These are phyloP conservation scores for Characodon lateralis DNA, from an alignment of 2,797 vertebrate species.

Conservation along the genomic window DNA sequence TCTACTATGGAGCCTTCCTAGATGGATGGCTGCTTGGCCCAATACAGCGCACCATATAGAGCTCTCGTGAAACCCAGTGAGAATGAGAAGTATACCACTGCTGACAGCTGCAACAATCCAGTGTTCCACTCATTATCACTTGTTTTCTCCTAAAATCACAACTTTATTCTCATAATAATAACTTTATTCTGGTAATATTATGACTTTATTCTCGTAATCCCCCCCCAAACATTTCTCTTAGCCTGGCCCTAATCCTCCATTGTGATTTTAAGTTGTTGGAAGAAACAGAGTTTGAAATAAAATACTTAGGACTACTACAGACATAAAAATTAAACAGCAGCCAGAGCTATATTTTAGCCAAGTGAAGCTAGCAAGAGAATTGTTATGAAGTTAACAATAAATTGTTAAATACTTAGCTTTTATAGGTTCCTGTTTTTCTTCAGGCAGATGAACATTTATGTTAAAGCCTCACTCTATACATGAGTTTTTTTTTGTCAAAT, in stretches of 20 bases:
- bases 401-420: background rate
- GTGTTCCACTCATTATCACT: slow-evolving; percentile 52
- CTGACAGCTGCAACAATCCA: slow-evolving; percentile 54
- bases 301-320: background rate
- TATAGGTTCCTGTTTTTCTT: background rate
- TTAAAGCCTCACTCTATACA: background rate
- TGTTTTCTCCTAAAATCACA: too few species aligned
- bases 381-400: background rate
- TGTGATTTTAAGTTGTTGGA: background rate
- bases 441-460: background rate
- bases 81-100: slow-evolving; percentile 57
- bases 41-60: slow-evolving; percentile 47
- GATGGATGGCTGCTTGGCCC: slow-evolving; percentile 51
- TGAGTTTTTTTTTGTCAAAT: background rate
- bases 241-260: too few species aligned
- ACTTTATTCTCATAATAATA: too few species aligned
- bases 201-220: too few species aligned
- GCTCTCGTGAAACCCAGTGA: slow-evolving; percentile 62
- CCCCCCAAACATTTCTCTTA: too few species aligned
- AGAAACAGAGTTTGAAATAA: background rate
- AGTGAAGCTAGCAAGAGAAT: background rate
- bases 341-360: background rate
- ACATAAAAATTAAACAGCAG: background rate
- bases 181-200: too few species aligned
- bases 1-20: slow-evolving; percentile 63